Percentiles rank a stretch among this genome's conserved stretches.
Evolutionary conservation across 2,888 invertebrate genomes (phyloP).

Genomic region (Bellardia pandia): DNA sequence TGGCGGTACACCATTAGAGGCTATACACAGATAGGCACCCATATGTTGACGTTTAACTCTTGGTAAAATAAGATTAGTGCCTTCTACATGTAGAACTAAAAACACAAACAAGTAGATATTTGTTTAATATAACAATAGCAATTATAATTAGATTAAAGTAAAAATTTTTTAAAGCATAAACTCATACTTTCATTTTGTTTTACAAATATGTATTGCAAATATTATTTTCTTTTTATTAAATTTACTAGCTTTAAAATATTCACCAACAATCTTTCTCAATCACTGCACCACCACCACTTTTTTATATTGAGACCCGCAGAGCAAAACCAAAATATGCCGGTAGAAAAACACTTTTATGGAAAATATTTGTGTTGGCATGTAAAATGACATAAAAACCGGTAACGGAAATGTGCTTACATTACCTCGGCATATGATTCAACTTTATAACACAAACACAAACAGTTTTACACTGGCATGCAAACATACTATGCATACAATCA

Average conservation of each 20-base stretch:
- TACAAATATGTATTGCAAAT: neutral
- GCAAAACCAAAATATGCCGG: conserved; percentile 12
- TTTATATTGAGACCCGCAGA: neutral
- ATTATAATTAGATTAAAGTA: conserved; percentile 5
- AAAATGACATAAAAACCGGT: conserved; percentile 77
- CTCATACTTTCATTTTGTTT: neutral
- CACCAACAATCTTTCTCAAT: conserved; percentile 8
- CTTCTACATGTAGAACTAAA: conserved; percentile 87
- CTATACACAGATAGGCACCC: conserved; percentile 92
- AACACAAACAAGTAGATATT: neutral
- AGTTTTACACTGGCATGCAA: neutral
- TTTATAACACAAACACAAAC: conserved; percentile 39
- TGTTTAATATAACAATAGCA: neutral
- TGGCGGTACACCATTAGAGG: conserved; percentile 93
- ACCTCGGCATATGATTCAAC: conserved; percentile 78
- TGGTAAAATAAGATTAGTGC: conserved; percentile 88
- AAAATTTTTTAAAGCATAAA: neutral
- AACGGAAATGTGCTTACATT: conserved; percentile 82
- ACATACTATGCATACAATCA: neutral
- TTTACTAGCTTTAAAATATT: conserved; percentile 14
- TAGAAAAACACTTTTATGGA: conserved; percentile 46
- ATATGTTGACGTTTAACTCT: conserved; percentile 91
- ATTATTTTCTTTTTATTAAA: neutral
- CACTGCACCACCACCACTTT: neutral
- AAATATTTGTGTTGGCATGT: conserved; percentile 72